Conservation (phyloP, 2,797 vertebrate species). For the Monodelphis domestica region DNA sequence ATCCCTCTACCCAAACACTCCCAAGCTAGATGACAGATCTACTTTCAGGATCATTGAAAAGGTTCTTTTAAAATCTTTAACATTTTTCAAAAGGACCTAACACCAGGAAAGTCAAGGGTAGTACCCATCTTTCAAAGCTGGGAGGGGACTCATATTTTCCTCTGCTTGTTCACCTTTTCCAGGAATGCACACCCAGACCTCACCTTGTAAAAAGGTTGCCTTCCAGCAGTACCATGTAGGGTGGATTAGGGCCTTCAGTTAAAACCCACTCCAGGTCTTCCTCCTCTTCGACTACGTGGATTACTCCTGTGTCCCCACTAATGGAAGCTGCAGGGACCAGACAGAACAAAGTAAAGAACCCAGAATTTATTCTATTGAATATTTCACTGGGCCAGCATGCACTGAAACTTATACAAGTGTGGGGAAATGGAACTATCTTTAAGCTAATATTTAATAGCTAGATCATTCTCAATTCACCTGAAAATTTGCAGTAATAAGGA, state of each 20-base stretch:
- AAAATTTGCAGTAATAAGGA: not conserved
- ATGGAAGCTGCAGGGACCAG: constrained; percentile 88
- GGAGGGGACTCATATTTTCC: not conserved
- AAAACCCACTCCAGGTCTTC: constrained; percentile 92
- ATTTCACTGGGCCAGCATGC: constrained; percentile 11
- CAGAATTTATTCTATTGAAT: constrained; percentile 13
- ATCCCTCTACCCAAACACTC: not conserved
- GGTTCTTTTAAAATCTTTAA: not conserved
- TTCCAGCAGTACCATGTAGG: constrained; percentile 94
- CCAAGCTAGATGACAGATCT: constrained; percentile 14
- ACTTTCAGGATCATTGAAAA: not conserved
- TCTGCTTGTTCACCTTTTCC: not conserved
- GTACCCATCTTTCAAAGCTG: not conserved
- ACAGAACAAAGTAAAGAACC: constrained; percentile 31
- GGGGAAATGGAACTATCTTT: not conserved
- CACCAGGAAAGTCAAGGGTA: not conserved
- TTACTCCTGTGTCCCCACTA: constrained; percentile 93
- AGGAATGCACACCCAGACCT: not conserved
- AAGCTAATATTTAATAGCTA: constrained; percentile 30
- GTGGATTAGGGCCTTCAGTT: constrained; percentile 89
- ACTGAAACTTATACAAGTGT: not conserved
- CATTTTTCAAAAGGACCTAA: constrained; percentile 8
- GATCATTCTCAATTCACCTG: not conserved
- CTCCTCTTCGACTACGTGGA: constrained; percentile 92
- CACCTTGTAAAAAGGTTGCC: constrained; percentile 91